phyloP scores from a whole-genome alignment of 2,797 vertebrate genomes.

The Anguilla pacifica region DNA sequence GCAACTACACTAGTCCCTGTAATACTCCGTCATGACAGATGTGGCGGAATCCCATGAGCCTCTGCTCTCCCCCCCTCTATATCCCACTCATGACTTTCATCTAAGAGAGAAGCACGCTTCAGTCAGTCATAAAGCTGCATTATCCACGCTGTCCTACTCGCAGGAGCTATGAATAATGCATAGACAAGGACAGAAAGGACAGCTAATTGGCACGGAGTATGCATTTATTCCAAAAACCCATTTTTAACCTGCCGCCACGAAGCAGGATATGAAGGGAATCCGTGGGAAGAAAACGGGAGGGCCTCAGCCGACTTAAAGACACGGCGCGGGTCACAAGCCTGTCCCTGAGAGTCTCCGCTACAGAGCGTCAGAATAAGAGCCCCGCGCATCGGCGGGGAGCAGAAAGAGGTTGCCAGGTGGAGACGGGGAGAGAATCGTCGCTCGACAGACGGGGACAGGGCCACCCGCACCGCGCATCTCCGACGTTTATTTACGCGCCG shows the following conservation, averaged over 20 bases:
- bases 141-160: too few relatives aligned
- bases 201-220: not conserved
- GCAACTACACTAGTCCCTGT: not conserved
- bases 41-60: constrained; percentile 3
- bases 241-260: constrained; percentile 9
- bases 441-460: constrained; percentile 14
- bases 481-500: constrained; percentile 30
- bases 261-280: constrained; percentile 32
- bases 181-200: not conserved
- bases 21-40: not conserved
- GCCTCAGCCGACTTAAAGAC: constrained; percentile 45
- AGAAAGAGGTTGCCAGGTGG: constrained; percentile 10
- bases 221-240: constrained; percentile 27
- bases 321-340: not conserved
- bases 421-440: constrained; percentile 26
- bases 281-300: constrained; percentile 45
- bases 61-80: not conserved
- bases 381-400: constrained; percentile 24
- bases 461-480: not conserved
- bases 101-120: constrained; percentile 30
- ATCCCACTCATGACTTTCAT: not conserved
- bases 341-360: not conserved
- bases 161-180: constrained; percentile 22
- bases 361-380: constrained; percentile 20
- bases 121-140: constrained; percentile 25